Base-by-base conservation (phyloP, 2,797 vertebrate genomes). In the Chelon auratus region DNA sequence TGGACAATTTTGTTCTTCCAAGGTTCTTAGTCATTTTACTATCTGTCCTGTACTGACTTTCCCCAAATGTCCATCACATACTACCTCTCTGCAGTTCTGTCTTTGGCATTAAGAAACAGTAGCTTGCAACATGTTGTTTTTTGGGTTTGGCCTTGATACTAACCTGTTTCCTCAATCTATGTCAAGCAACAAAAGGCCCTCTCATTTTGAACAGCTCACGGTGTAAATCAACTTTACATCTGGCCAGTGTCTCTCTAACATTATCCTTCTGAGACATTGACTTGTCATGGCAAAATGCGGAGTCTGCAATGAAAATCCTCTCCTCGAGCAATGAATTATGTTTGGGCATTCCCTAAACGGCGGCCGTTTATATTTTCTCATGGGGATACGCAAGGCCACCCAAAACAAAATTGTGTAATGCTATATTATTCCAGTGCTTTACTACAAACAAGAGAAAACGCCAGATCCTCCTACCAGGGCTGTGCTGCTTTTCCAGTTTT, bases 371-470 rank as follows among this genome's bases (percentile, higher is more conserved):
- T 91, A 75, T 91, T 92, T 92, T 92, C 79, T 80, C 69, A 71
- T 69, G 78, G 88, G 84, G 67, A 79, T 86, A 89, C 81, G 69
- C 79, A 84, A 92, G 92, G 93, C 91, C 94, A 94, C 93, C 93
- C 93, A 93, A 94, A 93, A 91, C 90, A 93, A 94, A 93, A 90
- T 77, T 85, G 82, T 90, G 88, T 88, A 92, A 90, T 79, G 83
- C 91, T 89, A 90, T 87, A 92, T 91, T 92, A 93, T 92, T 94
- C 87, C 90, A 91, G 83, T 81, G 84, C 88, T 88, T 90, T 90
- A 89, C 90, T 92, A 81, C 92, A 92, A 92, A 92, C 85, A 89
- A 70, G 83, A 87, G 67, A 84, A 85, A 81, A 83, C 0, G 80
- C 80, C 86, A 91, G 80, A 75, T 77, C 71, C 81, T 85, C 18